Evolutionary conservation across 2,113 vertebrate genomes (phyloP).

Genomic region (Gobius niger): DNA sequence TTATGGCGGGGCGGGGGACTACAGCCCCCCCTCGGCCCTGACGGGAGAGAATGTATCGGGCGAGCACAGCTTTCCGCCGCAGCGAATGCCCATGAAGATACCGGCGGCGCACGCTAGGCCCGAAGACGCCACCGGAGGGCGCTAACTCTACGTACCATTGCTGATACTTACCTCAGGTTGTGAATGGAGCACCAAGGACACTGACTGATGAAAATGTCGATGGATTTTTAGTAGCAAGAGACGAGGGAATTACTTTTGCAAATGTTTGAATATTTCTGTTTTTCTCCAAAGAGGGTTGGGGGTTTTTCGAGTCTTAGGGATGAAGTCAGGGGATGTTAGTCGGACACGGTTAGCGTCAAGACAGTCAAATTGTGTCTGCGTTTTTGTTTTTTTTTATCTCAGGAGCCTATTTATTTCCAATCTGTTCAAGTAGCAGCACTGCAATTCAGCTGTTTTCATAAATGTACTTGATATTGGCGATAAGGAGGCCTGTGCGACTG

Average conservation of each 20-base stretch:
- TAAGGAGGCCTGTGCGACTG: conserved; percentile 58
- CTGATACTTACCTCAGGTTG: conserved; percentile 64
- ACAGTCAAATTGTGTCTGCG: conserved; percentile 35
- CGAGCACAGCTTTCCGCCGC: conserved; percentile 69
- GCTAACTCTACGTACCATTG: conserved; percentile 62
- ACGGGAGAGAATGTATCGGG: conserved; percentile 71
- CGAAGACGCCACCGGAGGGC: conserved; percentile 77
- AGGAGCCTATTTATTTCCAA: conserved; percentile 74
- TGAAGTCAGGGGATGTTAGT: conserved; percentile 40
- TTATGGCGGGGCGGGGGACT: conserved; percentile 77
- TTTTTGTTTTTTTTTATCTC: conserved; percentile 52
- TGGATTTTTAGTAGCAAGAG: conserved; percentile 31
- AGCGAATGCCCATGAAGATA: conserved; percentile 72
- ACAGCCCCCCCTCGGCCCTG: conserved; percentile 73
- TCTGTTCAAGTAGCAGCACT: conserved; percentile 53
- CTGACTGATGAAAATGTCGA: conserved; percentile 20
- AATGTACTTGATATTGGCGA: conserved; percentile 46
- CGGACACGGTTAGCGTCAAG: conserved; percentile 44
- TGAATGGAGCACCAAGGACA: conserved; percentile 22
- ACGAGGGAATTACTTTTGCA: conserved; percentile 33
- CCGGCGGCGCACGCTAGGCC: conserved; percentile 55
- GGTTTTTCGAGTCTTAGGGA: conserved; percentile 37
- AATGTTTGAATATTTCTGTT: conserved; percentile 62
- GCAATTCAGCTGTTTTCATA: not conserved
- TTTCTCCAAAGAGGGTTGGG: conserved; percentile 67